Evolutionary conservation across 2,888 invertebrate genomes (phyloP), one percentile per base, ranked within the genome.

Genomic region (Drosophila niveifrons): DNA sequence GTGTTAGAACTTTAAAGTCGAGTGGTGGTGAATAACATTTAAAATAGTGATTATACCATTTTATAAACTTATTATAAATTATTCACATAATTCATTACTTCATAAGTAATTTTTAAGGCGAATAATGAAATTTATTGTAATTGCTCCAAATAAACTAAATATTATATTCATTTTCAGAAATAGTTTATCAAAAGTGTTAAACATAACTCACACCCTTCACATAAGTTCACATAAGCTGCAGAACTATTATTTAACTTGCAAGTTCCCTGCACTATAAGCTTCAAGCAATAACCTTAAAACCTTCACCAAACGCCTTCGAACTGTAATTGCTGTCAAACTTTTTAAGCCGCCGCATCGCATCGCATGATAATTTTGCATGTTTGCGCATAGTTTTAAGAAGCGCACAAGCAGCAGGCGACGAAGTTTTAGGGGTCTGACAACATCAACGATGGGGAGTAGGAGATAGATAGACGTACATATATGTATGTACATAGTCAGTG

Each of bases 311-410:
- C 6, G 18, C 18, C 39, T 1, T 41, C 2, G 23, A 74, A 75
- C 70, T 72, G 47, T 51, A 66, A 41, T 55, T 34, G 57, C 69
- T 65, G 69, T 68, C 64, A 79, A 75, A 72, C 55, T 78, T 59
- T 61, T 46, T 70, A 59, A 76, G 63, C 76, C 36, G 59, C 47
- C 53, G 41, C 53, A 53, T 65, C 51, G 66, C 74, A 57, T 69
- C 53, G 66, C 74, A 57, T 69, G 72, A 66, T 78, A 86, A 76
- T 80, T 75, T 76, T 70, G 69, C 77, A 71, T 82, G 78, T 73
- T 72, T 78, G 75, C 62, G 71, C 79, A 86, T 86, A 83, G 82
- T 83, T 83, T 74, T 71, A 65, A 64, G 58, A 57, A 63, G 59
- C 64, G 53, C 53, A 47, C 67, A 56, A 43, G 48, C 47, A 50